Percentiles rank a stretch among this genome's conserved stretches.
Evolutionary conservation across 2,797 vertebrate genomes (phyloP).

Genomic region (Sebastes cheni): DNA sequence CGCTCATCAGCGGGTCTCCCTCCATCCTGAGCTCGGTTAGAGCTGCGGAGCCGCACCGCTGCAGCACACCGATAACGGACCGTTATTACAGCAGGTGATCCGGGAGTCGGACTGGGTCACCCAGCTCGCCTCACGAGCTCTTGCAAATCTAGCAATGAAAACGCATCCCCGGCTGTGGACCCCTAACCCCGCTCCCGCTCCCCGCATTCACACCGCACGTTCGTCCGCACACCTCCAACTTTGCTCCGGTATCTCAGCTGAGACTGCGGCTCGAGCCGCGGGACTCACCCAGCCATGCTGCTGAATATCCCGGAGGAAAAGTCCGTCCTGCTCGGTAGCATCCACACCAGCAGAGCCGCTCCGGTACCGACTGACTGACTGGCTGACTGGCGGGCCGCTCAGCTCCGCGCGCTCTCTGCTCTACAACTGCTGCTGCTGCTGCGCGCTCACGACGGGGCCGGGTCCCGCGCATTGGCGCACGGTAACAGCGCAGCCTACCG

Average conservation of each 20-base stretch:
- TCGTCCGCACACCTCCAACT: slow-evolving; percentile 3
- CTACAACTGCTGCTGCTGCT: slow-evolving; percentile 2
- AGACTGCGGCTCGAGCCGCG: background rate
- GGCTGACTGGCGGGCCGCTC: background rate
- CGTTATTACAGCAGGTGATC: too few species aligned
- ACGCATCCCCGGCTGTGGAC: background rate
- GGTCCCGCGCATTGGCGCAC: slow-evolving; percentile 15
- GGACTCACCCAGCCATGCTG: slow-evolving; percentile 45
- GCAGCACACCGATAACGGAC: background rate
- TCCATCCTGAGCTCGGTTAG: background rate
- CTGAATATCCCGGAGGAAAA: slow-evolving; percentile 17
- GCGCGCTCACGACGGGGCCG: slow-evolving; percentile 17
- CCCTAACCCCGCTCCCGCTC: background rate
- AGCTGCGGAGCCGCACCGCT: background rate
- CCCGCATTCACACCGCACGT: background rate
- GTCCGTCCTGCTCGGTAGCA: slow-evolving; percentile 29
- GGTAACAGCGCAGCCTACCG: slow-evolving; percentile 66
- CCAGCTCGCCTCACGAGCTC: background rate
- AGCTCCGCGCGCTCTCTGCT: background rate
- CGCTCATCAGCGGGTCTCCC: background rate
- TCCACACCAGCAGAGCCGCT: slow-evolving; percentile 13
- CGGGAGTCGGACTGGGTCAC: background rate
- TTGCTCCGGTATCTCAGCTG: background rate
- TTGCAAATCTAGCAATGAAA: background rate
- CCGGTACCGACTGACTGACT: background rate